Conservation (phyloP, 2,797 vertebrate species). For the Etheostoma perlongum region DNA sequence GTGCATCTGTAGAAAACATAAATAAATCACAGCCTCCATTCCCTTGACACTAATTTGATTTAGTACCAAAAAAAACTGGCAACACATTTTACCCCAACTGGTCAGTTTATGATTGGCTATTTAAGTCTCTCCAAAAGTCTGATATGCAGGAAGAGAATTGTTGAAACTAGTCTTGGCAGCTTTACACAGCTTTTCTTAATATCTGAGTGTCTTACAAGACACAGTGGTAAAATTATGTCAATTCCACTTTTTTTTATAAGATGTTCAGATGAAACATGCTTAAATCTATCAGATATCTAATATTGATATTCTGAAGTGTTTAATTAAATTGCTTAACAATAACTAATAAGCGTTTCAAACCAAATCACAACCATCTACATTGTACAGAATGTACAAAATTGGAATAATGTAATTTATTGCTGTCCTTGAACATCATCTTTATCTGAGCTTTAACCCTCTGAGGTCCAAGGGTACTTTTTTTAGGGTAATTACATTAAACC, state of each 20-base stretch:
- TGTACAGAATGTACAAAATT: neutral
- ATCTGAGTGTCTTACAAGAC: neutral
- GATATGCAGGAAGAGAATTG: constrained; percentile 22
- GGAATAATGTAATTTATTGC: neutral
- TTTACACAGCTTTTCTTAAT: neutral
- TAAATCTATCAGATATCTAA: neutral
- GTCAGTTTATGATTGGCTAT: constrained; percentile 41
- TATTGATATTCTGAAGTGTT: neutral
- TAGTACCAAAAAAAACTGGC: constrained; percentile 79
- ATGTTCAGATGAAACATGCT: neutral
- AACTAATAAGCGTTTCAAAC: neutral
- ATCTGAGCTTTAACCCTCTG: neutral
- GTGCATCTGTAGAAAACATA: constrained; percentile 69
- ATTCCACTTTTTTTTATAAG: neutral
- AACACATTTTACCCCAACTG: constrained; percentile 64
- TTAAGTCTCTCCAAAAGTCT: constrained; percentile 13
- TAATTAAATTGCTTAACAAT: neutral
- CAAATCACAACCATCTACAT: too few relatives aligned
- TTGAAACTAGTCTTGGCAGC: neutral
- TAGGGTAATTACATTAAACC: too few relatives aligned
- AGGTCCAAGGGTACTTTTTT: too few relatives aligned
- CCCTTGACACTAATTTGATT: constrained; percentile 78
- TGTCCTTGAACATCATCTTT: neutral
- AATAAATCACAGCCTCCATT: constrained; percentile 80
- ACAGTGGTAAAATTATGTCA: neutral